Percentiles rank a stretch among this genome's conserved stretches.
These are phyloP conservation scores for Microplitis manilae DNA, from an alignment of 2,888 invertebrate species.

Conservation along the genomic window DNA sequence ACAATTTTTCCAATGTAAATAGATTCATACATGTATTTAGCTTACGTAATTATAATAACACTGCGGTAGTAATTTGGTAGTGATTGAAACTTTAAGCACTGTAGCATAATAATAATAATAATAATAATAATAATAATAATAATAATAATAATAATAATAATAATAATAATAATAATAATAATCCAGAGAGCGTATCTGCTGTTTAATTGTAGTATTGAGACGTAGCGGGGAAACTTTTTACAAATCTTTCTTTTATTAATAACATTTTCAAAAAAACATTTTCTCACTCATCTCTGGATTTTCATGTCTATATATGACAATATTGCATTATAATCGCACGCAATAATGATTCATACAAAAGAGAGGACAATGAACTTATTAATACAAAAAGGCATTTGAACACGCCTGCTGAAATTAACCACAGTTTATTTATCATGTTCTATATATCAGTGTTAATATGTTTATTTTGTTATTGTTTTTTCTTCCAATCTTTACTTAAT, in stretches of 20 bases:
- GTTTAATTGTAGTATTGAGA: background rate
- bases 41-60: slow-evolving; percentile 68
- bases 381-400: slow-evolving; percentile 14
- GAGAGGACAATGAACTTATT: slow-evolving; percentile 23
- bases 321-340: slow-evolving; percentile 14
- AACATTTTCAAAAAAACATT: background rate
- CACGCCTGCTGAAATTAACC: background rate
- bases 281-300: slow-evolving; percentile 10
- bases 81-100: slow-evolving; percentile 67
- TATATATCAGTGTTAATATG: background rate
- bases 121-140: too few species aligned
- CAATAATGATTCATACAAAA: slow-evolving; percentile 10
- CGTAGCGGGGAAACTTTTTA: background rate
- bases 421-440: background rate
- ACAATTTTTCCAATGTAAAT: slow-evolving; percentile 34
- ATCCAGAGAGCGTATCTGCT: slow-evolving; percentile 46
- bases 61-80: slow-evolving; percentile 63
- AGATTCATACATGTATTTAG: slow-evolving; percentile 57
- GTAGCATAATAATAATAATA: slow-evolving; percentile 53
- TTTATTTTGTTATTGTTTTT: background rate
- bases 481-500: background rate
- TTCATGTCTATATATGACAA: background rate
- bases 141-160: background rate
- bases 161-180: slow-evolving; percentile 1
- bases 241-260: background rate